phyloP scores from a whole-genome alignment of 2,797 vertebrate genomes.

The Rhynchotus rufescens region DNA sequence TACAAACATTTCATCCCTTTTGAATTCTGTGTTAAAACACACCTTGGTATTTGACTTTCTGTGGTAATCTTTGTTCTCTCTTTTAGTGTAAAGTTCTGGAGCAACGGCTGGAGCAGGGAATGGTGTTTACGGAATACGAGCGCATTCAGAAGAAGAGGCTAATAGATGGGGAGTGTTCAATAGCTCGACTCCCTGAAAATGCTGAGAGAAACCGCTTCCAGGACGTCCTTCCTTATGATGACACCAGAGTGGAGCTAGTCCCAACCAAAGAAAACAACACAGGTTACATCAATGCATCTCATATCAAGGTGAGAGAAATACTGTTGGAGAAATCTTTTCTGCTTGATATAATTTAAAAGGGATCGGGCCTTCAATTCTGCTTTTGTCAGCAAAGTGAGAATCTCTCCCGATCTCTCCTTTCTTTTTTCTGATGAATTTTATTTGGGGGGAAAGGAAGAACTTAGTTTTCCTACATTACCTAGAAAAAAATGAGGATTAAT shows the following conservation, averaged over 20 bases:
- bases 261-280: slow-evolving; percentile 99
- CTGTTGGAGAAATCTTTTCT: background rate
- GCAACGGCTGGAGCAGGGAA: slow-evolving; percentile 90
- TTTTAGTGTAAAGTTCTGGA: slow-evolving; percentile 90
- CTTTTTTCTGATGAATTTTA: background rate
- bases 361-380: background rate
- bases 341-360: background rate
- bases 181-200: slow-evolving; percentile 90
- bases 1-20: background rate
- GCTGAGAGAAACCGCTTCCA: slow-evolving; percentile 94
- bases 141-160: slow-evolving; percentile 87
- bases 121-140: slow-evolving; percentile 94
- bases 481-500: background rate
- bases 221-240: slow-evolving; percentile 95
- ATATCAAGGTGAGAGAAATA: slow-evolving; percentile 86
- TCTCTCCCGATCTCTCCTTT: background rate
- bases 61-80: background rate
- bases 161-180: slow-evolving; percentile 81
- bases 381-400: background rate
- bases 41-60: background rate
- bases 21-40: background rate
- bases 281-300: slow-evolving; percentile 97
- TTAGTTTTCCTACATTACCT: background rate
- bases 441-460: background rate
- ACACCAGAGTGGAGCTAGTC: slow-evolving; percentile 93